These are phyloP conservation scores for Cacatua alba DNA, from an alignment of 2,113 vertebrate genomes.

Conservation along the genomic window DNA sequence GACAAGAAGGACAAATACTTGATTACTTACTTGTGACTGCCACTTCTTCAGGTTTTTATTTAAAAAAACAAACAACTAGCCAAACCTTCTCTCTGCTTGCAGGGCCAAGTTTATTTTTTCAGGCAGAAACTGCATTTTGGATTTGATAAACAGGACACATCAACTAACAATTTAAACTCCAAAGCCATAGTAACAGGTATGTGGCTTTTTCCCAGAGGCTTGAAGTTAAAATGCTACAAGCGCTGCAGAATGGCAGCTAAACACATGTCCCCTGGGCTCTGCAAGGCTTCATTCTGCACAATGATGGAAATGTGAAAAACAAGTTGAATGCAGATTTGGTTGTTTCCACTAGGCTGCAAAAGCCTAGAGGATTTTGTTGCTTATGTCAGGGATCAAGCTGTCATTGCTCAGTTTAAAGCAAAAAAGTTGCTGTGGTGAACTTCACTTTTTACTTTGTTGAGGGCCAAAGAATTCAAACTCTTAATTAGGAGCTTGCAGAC, in stretches of 20 bases:
- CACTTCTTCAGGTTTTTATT: slow-evolving; percentile 25
- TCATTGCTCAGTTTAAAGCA: slow-evolving; percentile 5
- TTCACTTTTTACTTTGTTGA: neutral
- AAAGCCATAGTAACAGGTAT: slow-evolving; percentile 52
- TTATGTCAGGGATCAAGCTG: slow-evolving; percentile 32
- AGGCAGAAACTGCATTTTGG: slow-evolving; percentile 11
- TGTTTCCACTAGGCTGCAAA: neutral
- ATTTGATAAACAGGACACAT: slow-evolving; percentile 45
- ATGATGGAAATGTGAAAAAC: slow-evolving; percentile 24
- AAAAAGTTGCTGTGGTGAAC: neutral
- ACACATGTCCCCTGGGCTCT: neutral
- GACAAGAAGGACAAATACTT: slow-evolving; percentile 1
- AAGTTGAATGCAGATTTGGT: slow-evolving; percentile 17
- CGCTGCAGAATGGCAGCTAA: neutral
- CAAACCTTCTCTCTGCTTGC: neutral
- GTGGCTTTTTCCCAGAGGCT: neutral
- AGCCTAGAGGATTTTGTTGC: neutral
- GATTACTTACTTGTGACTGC: slow-evolving; percentile 5
- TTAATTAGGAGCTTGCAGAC: neutral
- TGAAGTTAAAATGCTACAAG: slow-evolving; percentile 28
- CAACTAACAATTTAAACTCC: slow-evolving; percentile 44
- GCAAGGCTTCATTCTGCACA: neutral
- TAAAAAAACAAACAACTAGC: neutral
- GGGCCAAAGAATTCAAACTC: neutral
- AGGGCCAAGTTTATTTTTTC: slow-evolving; percentile 43